Evolutionary conservation across 2,797 vertebrate genomes (phyloP).

Genomic region (Anguilla megastoma): DNA sequence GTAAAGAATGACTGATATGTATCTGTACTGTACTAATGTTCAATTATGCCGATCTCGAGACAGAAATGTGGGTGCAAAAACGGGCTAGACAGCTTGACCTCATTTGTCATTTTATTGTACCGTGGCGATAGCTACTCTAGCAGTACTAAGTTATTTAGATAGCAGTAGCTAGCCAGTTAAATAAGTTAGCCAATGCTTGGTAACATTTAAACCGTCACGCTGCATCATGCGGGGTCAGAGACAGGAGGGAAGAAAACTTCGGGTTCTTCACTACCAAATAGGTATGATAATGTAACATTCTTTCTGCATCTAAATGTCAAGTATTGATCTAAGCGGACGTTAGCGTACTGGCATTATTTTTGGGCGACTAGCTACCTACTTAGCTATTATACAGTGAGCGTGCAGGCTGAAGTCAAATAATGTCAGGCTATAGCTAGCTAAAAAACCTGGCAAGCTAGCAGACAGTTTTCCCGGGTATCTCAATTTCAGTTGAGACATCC

Average conservation of each 20-base stretch:
- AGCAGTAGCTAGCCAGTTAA: not conserved
- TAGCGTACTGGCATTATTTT: not conserved
- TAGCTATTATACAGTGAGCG: not conserved
- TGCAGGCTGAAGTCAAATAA: not conserved
- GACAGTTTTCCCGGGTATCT: slow-evolving; percentile 9
- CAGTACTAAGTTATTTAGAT: not conserved
- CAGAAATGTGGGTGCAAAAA: not conserved
- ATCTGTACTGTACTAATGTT: too few relatives aligned
- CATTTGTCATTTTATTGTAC: not conserved
- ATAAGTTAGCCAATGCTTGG: not conserved
- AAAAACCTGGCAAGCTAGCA: not conserved
- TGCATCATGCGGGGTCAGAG: not conserved
- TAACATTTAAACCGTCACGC: not conserved
- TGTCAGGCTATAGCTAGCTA: not conserved
- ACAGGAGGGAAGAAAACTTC: not conserved
- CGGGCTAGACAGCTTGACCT: not conserved
- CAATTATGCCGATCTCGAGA: not conserved
- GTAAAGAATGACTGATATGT: too few relatives aligned
- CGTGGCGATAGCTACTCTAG: too few relatives aligned
- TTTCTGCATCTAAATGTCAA: not conserved
- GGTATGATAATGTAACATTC: not conserved
- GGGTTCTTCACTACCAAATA: not conserved
- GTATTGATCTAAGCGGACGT: not conserved
- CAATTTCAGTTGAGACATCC: not conserved
- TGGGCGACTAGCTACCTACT: not conserved